phyloP scores from a whole-genome alignment of 2,888 invertebrate species.

The Pocota personata region DNA sequence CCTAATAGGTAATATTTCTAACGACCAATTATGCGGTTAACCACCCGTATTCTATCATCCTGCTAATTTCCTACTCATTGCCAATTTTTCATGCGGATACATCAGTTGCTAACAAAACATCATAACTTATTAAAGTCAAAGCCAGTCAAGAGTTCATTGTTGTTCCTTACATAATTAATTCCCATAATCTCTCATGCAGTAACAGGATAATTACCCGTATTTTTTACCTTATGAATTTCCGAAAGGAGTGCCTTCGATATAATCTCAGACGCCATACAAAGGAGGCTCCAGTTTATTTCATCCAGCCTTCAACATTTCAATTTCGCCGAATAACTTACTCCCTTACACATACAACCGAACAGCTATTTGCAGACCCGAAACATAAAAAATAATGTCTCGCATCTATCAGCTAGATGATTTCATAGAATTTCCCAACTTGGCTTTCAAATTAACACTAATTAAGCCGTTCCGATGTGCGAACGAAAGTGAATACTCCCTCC shows the following conservation, averaged over 20 bases:
- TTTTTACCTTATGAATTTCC: neutral
- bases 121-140: neutral
- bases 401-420: conserved; percentile 74
- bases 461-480: conserved; percentile 60
- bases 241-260: neutral
- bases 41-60: neutral
- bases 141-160: conserved; percentile 8
- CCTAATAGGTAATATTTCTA: no score
- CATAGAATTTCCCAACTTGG: conserved; percentile 76
- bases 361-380: neutral
- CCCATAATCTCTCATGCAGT: neutral
- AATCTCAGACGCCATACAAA: neutral
- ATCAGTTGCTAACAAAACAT: neutral
- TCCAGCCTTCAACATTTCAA: neutral
- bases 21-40: neutral
- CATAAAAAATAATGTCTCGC: conserved; percentile 9
- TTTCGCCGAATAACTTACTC: neutral
- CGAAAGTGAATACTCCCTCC: neutral
- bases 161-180: neutral
- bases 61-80: neutral
- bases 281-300: neutral
- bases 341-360: neutral
- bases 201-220: conserved; percentile 23
- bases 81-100: neutral
- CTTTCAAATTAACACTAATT: conserved; percentile 73